Evolutionary conservation across 2,888 invertebrate genomes (phyloP).

Genomic region (Trichopoda pennipes): DNA sequence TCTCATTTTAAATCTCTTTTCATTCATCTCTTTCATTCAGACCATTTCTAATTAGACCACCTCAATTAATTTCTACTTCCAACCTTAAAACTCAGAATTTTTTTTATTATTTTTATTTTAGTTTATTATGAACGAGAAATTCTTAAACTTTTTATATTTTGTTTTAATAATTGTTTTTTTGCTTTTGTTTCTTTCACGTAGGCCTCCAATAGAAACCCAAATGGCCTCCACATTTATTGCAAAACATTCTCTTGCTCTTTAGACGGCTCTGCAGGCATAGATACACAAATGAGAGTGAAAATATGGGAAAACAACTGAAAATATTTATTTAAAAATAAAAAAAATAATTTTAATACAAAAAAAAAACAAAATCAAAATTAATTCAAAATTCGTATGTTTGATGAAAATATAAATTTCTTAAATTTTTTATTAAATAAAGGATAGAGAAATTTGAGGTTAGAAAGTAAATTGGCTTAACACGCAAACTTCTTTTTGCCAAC

Average conservation of each 20-base stretch:
- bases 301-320: conserved; percentile 78
- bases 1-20: conserved; percentile 28
- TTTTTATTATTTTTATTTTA: background rate
- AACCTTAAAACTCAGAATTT: background rate
- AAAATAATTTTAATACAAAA: background rate
- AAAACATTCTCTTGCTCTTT: conserved; percentile 77
- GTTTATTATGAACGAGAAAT: conserved; percentile 24
- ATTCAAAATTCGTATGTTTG: no score
- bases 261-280: conserved; percentile 76
- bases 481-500: no score
- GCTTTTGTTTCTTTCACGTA: conserved; percentile 17
- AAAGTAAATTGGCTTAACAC: no score
- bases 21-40: background rate
- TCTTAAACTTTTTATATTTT: conserved; percentile 21
- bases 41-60: background rate
- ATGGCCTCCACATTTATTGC: conserved; percentile 79
- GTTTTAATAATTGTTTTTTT: background rate
- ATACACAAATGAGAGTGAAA: conserved; percentile 77
- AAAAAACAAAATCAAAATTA: background rate
- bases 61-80: background rate
- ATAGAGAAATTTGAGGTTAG: no score
- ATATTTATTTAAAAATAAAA: conserved; percentile 11
- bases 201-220: conserved; percentile 77
- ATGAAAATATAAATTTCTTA: no score
- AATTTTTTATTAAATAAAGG: no score